These are phyloP conservation scores for Drosophila sproati DNA, from an alignment of 1,140 invertebrate species.

Conservation along the genomic window DNA sequence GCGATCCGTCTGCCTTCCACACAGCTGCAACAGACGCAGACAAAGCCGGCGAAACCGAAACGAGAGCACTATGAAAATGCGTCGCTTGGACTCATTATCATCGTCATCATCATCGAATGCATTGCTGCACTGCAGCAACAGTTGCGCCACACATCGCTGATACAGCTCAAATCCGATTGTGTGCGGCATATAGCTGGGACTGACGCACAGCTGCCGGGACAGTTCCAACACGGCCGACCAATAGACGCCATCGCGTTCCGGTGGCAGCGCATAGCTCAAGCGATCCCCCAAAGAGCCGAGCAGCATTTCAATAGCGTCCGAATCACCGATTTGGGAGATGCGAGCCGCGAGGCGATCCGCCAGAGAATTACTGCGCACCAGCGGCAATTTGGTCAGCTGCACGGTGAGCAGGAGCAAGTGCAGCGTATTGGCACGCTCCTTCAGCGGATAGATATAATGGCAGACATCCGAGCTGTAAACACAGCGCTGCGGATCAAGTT, in stretches of 20 bases:
- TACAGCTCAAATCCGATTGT: constrained; percentile 87
- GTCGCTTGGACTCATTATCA: constrained; percentile 73
- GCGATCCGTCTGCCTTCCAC: constrained; percentile 74
- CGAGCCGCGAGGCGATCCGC: constrained; percentile 78
- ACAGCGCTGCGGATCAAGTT: constrained; percentile 87
- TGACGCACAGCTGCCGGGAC: constrained; percentile 77
- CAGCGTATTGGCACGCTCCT: constrained; percentile 85
- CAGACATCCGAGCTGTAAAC: constrained; percentile 88
- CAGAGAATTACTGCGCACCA: constrained; percentile 84
- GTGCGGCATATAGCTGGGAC: constrained; percentile 87
- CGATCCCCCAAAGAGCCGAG: constrained; percentile 50
- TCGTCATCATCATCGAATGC: constrained; percentile 52
- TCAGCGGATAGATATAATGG: constrained; percentile 88
- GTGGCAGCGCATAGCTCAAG: constrained; percentile 25
- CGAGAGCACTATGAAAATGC: constrained; percentile 87
- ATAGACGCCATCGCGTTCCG: background rate
- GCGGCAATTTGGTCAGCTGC: constrained; percentile 87
- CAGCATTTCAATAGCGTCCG: constrained; percentile 85
- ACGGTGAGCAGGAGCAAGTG: constrained; percentile 86
- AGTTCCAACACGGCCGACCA: constrained; percentile 42
- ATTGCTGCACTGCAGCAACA: constrained; percentile 84
- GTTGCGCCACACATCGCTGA: constrained; percentile 85
- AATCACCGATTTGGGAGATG: constrained; percentile 83
- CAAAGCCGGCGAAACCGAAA: constrained; percentile 87
- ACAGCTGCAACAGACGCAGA: constrained; percentile 85